Conservation (phyloP, 2,797 vertebrate genomes). For the Crenuchus spilurus region DNA sequence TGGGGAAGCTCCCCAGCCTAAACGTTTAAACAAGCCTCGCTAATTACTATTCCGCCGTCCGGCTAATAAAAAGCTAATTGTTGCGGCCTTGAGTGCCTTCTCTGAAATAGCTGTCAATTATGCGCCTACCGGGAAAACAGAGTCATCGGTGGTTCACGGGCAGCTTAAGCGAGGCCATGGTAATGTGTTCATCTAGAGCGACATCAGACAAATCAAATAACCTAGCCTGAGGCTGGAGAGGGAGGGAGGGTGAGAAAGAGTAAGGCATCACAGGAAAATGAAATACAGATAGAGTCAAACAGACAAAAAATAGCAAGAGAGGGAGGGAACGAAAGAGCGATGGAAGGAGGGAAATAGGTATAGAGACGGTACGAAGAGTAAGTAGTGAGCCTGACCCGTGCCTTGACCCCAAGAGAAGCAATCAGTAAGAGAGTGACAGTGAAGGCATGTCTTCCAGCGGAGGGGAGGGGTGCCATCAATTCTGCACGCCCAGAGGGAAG, state of each 20-base stretch:
- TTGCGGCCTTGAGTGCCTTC: constrained; percentile 13
- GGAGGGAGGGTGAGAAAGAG: neutral
- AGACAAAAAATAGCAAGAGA: neutral
- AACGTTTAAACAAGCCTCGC: constrained; percentile 33
- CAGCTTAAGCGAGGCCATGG: neutral
- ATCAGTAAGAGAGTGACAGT: constrained; percentile 10
- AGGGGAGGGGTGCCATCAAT: constrained; percentile 23
- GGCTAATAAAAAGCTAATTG: constrained; percentile 28
- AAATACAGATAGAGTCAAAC: neutral
- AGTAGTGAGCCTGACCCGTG: neutral
- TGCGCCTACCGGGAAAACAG: neutral
- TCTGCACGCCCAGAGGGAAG: neutral
- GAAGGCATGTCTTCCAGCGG: neutral
- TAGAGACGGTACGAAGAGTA: constrained; percentile 1
- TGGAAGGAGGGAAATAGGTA: neutral
- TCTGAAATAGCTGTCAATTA: constrained; percentile 19
- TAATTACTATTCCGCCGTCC: constrained; percentile 17
- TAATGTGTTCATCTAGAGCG: constrained; percentile 13
- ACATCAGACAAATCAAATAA: constrained; percentile 9
- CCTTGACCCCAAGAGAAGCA: constrained; percentile 14
- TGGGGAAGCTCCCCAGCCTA: neutral
- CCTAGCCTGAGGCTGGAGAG: neutral
- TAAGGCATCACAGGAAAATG: neutral
- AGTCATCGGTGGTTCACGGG: neutral
- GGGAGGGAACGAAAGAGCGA: neutral